Evolutionary conservation across 2,888 invertebrate genomes (phyloP), one percentile per base, ranked within the genome.

Genomic region (Exephanes ischioxanthus): DNA sequence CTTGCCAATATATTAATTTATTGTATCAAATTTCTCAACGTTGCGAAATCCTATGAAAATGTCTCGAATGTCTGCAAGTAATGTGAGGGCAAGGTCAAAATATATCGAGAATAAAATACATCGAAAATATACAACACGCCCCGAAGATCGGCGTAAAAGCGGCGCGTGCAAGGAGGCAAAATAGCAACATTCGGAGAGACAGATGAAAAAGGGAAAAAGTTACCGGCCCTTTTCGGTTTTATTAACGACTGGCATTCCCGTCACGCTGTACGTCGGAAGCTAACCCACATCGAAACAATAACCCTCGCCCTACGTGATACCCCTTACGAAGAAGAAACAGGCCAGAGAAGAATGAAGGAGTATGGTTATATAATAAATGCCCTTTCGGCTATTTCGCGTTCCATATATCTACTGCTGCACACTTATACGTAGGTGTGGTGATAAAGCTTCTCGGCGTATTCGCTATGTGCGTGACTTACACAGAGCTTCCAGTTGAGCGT

Each of bases 261-360:
- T 93, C 92, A 92, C 92, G 92, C 86, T 85, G 84, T 87, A 58
- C 61, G 53, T 61, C 37, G 84, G 88, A 89, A 88, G 88, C 86
- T 86, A 87, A 88, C 87, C 88, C 81, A 89, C 85, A 41, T 89
- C 88, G 89, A 92, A 92, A 91, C 91, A 92, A 92, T 92, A 92
- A 92, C 90, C 89, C 89, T 87, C 82, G 83, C 75, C 76, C 87
- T 92, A 93, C 91, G 91, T 92, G 92, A 91, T 88, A 83, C 84
- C 88, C 88, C 76, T 91, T 82, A 81, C 84, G 88, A 90, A 84
- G 87, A 53, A 16, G n/a, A 51, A 33, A 53, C 41, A 22, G 33
- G 66, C 22, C 61, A 53, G 22, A 9, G 30, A 73, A 3, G 26
- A 58, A 53, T 41, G 48, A 53, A 30, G 30, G 53, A 73, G 80